Evolutionary conservation across 2,113 vertebrate genomes (phyloP), one percentile per base, ranked within the genome.

Genomic region (Callionymus lyra): DNA sequence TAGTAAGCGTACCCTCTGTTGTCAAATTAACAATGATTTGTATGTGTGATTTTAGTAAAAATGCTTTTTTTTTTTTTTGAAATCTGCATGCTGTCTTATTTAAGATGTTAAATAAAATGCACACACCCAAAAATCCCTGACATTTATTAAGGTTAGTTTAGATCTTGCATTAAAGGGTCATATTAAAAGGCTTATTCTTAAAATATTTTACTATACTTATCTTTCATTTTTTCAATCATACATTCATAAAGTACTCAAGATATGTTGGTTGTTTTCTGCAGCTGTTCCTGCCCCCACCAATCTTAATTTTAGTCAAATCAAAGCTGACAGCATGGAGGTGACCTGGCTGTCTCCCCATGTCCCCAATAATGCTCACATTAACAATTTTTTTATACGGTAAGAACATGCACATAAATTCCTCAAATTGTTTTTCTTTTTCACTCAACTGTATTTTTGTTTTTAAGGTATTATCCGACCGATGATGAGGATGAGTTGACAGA

Each of bases 261-360:
- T 8, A 27, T 27, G 8, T 27, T 27, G 21, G 21, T 5, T 59
- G 17, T 34, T 50, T 38, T 16, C 10, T 13, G 1, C 41, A 99
- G 94, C 90, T 41, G 90, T 98, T 8, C 94, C 94, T 50, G 83
- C 93, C 15, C 92, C 95, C 11, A 93, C 88, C 1, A 70, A 89
- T 39, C 75, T 99, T 40, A 68, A 76, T 18, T 99, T 99, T 55
- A 87, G 88, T 40, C 81, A 90, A 0, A 74, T 94, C 49, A 86
- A 82, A 4, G 67, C 89, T 2, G 90, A 96, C 66, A 86, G 68
- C 1, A 86, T 97, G 41, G 80, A 89, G 14, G 84, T 97, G 47
- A 87, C 77, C 6, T 99, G 95, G 95, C 77, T 74, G 0, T 53
- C 88, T 6, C 93, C 93, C 60, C 68, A 41, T 0, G 77, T 92